Conservation (phyloP, 2,888 invertebrate genomes). For the Cryptophagus acutangulus region DNA sequence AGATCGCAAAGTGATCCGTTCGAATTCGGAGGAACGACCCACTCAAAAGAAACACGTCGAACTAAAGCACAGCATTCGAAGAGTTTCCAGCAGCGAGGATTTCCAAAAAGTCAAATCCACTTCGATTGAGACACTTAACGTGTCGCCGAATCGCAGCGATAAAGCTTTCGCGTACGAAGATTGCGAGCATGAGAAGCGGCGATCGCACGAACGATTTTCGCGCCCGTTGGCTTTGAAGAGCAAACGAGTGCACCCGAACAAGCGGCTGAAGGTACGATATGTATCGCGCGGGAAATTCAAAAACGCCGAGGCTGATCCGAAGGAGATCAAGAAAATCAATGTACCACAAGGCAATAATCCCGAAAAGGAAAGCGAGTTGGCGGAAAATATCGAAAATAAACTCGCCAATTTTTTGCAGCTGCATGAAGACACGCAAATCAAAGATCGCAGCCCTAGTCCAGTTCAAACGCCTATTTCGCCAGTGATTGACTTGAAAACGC, state of each 20-base stretch:
- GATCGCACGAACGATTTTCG: slow-evolving; percentile 62
- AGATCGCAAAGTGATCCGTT: slow-evolving; percentile 58
- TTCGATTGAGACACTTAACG: slow-evolving; percentile 34
- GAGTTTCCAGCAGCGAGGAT: slow-evolving; percentile 62
- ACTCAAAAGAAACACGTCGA: slow-evolving; percentile 41
- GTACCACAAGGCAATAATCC: slow-evolving; percentile 18
- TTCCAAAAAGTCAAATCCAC: slow-evolving; percentile 49
- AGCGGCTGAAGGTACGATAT: slow-evolving; percentile 28
- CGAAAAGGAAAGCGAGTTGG: slow-evolving; percentile 40
- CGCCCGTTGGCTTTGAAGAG: slow-evolving; percentile 56
- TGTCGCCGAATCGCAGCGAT: slow-evolving; percentile 33
- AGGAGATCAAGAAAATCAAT: slow-evolving; percentile 16
- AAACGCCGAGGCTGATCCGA: slow-evolving; percentile 20
- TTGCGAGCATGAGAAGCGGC: slow-evolving; percentile 58
- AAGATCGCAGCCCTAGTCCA: slow-evolving; percentile 44
- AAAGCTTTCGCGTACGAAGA: slow-evolving; percentile 50
- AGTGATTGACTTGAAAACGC: slow-evolving; percentile 53
- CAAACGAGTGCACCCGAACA: slow-evolving; percentile 43
- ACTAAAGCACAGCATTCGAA: slow-evolving; percentile 46
- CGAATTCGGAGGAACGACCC: slow-evolving; percentile 57
- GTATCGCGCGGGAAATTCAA: slow-evolving; percentile 32
- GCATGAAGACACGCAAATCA: slow-evolving; percentile 30
- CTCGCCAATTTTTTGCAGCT: slow-evolving; percentile 36
- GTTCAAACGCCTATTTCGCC: slow-evolving; percentile 39
- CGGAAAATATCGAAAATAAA: slow-evolving; percentile 17